Percentiles rank a stretch among this genome's conserved stretches.
Conservation (phyloP, 2,888 invertebrate species). For the Drosophila peninsularis region DNA sequence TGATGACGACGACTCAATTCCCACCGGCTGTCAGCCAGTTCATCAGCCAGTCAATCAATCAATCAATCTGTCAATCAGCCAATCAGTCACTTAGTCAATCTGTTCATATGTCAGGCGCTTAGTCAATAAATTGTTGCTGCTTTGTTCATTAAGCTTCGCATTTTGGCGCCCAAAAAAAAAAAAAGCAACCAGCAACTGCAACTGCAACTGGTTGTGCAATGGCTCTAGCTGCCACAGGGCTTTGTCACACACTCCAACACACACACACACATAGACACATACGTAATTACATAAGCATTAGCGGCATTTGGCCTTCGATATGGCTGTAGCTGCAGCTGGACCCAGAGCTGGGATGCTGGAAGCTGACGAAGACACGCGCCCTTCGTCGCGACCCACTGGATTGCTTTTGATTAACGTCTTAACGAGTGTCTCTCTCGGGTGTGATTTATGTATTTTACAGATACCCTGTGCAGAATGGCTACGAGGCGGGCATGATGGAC, state of each 20-base stretch:
- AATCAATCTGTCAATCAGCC: conserved; percentile 39
- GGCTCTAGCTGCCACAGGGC: conserved; percentile 34
- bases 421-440: conserved; percentile 66
- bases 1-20: conserved; percentile 57
- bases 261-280: conserved; percentile 1
- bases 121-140: conserved; percentile 76
- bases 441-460: conserved; percentile 65
- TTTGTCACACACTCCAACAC: conserved; percentile 9
- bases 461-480: background rate
- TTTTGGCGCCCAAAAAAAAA: conserved; percentile 58
- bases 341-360: conserved; percentile 21
- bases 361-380: conserved; percentile 53
- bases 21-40: conserved; percentile 63
- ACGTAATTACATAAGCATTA: conserved; percentile 75
- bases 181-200: conserved; percentile 48
- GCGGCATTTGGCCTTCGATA: conserved; percentile 68
- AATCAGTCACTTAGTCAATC: conserved; percentile 68
- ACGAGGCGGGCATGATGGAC: background rate
- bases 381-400: conserved; percentile 58
- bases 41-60: conserved; percentile 58
- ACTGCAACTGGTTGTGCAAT: conserved; percentile 49
- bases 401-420: conserved; percentile 78
- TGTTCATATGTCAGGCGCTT: conserved; percentile 47
- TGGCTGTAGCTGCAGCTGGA: conserved; percentile 52
- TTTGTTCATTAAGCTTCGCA: conserved; percentile 65